Conservation (phyloP, 2,113 vertebrate species). For the Saccopteryx bilineata region DNA sequence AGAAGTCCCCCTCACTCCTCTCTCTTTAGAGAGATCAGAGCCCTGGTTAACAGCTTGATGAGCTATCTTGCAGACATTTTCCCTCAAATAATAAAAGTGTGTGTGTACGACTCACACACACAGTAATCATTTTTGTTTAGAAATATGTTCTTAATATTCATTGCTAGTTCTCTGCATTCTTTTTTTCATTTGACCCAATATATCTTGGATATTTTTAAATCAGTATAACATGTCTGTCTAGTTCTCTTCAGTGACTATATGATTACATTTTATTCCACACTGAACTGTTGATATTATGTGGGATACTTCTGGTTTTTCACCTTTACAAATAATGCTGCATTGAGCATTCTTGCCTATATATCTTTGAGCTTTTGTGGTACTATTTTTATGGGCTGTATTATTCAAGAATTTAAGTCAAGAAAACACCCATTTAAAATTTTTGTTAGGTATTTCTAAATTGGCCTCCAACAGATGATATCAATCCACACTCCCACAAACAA, state of each 20-base stretch:
- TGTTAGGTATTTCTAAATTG: slow-evolving; percentile 8
- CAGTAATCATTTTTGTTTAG: neutral
- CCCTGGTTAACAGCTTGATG: neutral
- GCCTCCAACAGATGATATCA: neutral
- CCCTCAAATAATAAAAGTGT: neutral
- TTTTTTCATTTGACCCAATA: neutral
- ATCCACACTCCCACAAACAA: neutral
- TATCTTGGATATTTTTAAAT: neutral
- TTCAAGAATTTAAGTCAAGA: slow-evolving; percentile 10
- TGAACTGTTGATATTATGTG: neutral
- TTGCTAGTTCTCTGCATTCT: neutral
- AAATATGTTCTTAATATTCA: neutral
- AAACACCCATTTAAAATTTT: neutral
- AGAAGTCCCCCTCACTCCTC: neutral
- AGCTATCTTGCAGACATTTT: neutral
- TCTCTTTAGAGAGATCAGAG: neutral
- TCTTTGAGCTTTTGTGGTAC: neutral
- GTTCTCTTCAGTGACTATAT: neutral
- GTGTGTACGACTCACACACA: neutral
- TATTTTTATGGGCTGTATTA: neutral
- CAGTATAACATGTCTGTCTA: neutral
- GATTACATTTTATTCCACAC: neutral
- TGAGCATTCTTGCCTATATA: neutral
- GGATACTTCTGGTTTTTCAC: slow-evolving; percentile 28
- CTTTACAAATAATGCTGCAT: neutral